A percentile compares a stretch with the other conserved stretches of the same genome.
These are phyloP conservation scores for Enoplolaimus lenunculus DNA, from an alignment of 2,888 invertebrate species.

Conservation along the genomic window DNA sequence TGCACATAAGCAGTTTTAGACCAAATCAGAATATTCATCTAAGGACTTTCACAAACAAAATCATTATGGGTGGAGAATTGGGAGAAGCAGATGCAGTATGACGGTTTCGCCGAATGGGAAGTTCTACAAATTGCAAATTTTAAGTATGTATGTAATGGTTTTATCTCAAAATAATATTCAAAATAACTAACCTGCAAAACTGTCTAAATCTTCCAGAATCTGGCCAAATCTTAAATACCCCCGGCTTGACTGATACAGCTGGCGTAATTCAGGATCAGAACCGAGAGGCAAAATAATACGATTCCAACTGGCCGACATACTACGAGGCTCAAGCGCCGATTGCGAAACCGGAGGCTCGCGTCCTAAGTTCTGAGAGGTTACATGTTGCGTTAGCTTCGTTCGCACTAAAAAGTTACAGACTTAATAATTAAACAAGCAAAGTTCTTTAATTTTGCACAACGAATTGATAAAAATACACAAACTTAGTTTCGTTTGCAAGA, in stretches of 20 bases:
- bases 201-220: not conserved
- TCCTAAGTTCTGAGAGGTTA: not conserved
- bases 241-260: not conserved
- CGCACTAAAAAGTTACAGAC: not conserved
- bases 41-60: too few species aligned
- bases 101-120: too few species aligned
- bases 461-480: too few species aligned
- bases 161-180: too few species aligned
- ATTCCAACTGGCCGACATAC: not conserved
- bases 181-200: not conserved
- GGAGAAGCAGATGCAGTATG: too few species aligned
- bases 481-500: too few species aligned
- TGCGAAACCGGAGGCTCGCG: not conserved
- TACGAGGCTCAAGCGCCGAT: not conserved
- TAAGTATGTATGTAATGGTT: too few species aligned
- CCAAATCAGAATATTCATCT: too few species aligned
- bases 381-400: not conserved
- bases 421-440: too few species aligned
- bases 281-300: not conserved
- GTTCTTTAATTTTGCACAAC: too few species aligned
- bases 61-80: too few species aligned
- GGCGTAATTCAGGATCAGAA: not conserved
- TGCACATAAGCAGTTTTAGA: conserved; percentile 2
- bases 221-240: not conserved
- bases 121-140: too few species aligned